Evolutionary conservation across 2,888 invertebrate species (phyloP).

Genomic region (Operophtera brumata): DNA sequence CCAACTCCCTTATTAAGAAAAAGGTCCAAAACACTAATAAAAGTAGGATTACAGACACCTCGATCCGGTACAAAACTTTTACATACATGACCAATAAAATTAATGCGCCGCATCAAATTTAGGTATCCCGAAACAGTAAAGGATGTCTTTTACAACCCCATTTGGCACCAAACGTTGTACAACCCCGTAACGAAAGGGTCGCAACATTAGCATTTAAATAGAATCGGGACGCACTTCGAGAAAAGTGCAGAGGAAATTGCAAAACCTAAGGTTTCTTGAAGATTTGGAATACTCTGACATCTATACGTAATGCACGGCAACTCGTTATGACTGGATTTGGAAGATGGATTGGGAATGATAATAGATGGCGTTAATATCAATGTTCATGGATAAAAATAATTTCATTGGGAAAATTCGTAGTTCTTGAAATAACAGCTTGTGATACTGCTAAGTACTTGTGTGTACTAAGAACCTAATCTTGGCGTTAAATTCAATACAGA

Average conservation of each 20-base stretch:
- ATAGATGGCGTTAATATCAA: conserved; percentile 28
- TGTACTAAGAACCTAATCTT: too few relatives aligned
- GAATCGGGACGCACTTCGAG: conserved; percentile 34
- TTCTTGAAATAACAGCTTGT: too few relatives aligned
- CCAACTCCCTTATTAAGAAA: conserved; percentile 21
- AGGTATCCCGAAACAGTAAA: conserved; percentile 30
- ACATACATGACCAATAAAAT: conserved; percentile 37
- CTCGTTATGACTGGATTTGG: conserved; percentile 10
- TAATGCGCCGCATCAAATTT: conserved; percentile 34
- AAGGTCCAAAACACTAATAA: conserved; percentile 25
- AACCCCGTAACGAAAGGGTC: conserved; percentile 41
- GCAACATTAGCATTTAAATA: conserved; percentile 56
- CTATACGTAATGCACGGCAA: conserved; percentile 20
- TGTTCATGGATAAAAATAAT: background rate
- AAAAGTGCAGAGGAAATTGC: conserved; percentile 24
- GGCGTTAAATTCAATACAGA: too few relatives aligned
- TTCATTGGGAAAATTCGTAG: background rate
- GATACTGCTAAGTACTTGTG: too few relatives aligned
- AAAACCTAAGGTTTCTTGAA: conserved; percentile 12
- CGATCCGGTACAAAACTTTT: conserved; percentile 25
- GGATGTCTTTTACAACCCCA: conserved; percentile 36
- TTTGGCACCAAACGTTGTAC: conserved; percentile 31
- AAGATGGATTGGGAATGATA: conserved; percentile 10
- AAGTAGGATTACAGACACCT: conserved; percentile 29
- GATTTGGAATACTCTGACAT: conserved; percentile 23